Base-by-base conservation (phyloP, 2,113 vertebrate genomes). In the Gobiocypris rarus region DNA sequence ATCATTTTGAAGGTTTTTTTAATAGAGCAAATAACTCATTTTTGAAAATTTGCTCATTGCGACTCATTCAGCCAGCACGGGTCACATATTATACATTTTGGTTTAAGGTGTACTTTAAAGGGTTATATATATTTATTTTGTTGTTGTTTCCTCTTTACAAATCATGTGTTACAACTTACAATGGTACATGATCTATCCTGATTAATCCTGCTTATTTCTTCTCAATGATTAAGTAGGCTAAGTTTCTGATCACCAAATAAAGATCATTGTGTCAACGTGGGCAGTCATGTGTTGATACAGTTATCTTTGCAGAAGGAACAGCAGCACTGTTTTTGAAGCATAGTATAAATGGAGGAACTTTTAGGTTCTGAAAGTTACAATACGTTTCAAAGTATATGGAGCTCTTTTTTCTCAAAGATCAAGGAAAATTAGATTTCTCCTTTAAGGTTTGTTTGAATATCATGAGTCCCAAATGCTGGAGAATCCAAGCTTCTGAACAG, bases 381-480 rank as follows among this genome's bases (percentile, higher is more conserved):
- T 24, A 31, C 24, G 13, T 74, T 50, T 50, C 24, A 48, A 52
- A 75, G 24, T 13, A 50, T 14, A 28, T 9, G n/a, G 15, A 75
- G 71, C 24, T 75, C 71, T n/a, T n/a, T n/a, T n/a, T n/a, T n/a
- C 73, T 75, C 15, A 73, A 48, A 73, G 73, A 75, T 75, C 24
- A 52, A 31, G 24, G 15, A 22, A 31, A 75, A 75, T 52, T 0
- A 11, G 26, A 75, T 75, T 52, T 2, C 73, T 75, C n/a, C 58
- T 79, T 17, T 19, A 80, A 43, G 41, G 5, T 65, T 65, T 65
- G 41, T 50, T 80, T 48, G 38, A 80, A 48, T 80, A 80, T 38
- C 75, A 78, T 43, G 56, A 43, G 15, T 80, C 48, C 48, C 24
- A 50, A 52, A 31, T 59, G 5, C 73, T 15, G 9, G 54, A 80